A percentile compares a stretch with the other conserved stretches of the same genome.
phyloP scores from a whole-genome alignment of 1,140 invertebrate genomes.

The Holotrichia oblita region DNA sequence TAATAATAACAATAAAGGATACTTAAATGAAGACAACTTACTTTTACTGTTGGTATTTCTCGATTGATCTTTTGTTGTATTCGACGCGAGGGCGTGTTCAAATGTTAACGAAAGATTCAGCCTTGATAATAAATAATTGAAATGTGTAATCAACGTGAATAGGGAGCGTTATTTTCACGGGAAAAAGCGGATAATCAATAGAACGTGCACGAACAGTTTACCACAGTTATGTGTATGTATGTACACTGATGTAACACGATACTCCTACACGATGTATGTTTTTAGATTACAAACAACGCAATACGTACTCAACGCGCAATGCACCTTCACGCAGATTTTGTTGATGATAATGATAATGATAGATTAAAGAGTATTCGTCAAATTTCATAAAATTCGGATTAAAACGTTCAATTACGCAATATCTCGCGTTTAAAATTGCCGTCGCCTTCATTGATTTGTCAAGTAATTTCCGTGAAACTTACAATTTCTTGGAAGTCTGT shows the following conservation, averaged over 20 bases:
- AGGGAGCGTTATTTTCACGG: neutral
- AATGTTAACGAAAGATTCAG: neutral
- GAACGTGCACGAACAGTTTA: neutral
- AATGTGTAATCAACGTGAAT: conserved; percentile 20
- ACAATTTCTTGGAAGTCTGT: too few relatives aligned
- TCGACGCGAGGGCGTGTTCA: conserved; percentile 1
- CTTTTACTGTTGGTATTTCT: conserved; percentile 13
- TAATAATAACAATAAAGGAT: conserved; percentile 8
- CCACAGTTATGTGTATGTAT: neutral
- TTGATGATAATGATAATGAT: too few relatives aligned
- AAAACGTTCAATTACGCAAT: too few relatives aligned
- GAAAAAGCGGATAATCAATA: conserved; percentile 1
- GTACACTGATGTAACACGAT: neutral
- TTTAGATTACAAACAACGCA: conserved; percentile 1
- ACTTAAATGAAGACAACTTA: conserved; percentile 13
- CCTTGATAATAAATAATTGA: conserved; percentile 18
- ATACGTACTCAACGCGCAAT: neutral
- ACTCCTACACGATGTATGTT: neutral
- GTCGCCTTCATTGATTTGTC: too few relatives aligned
- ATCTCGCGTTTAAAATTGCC: too few relatives aligned
- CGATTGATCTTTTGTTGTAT: conserved; percentile 12
- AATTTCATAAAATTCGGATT: too few relatives aligned
- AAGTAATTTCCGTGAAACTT: too few relatives aligned
- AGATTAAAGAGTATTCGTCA: too few relatives aligned
- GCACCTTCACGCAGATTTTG: too few relatives aligned